Evolutionary conservation across 2,797 vertebrate genomes (phyloP), one percentile per base, ranked within the genome.

Genomic region (Picus viridis): DNA sequence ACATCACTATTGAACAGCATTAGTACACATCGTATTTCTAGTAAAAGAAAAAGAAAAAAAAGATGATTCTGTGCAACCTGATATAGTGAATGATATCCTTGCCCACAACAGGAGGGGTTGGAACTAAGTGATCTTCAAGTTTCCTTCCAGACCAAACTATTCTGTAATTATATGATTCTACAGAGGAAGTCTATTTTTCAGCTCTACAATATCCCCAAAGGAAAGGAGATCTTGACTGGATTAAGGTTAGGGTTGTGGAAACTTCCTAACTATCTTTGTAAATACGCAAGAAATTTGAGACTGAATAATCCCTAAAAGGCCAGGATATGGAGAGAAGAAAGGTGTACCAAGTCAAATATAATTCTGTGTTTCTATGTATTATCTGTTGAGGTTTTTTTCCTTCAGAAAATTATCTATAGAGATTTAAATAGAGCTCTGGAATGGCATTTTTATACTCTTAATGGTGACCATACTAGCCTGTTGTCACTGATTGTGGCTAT

Each of bases 1-100:
- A 16, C 17, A 62, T 73, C 51, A 26, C 8, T 26, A 13, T 43
- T 72, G 18, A 65, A 30, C 16, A 62, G 5, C 74, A 26, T 51
- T 54, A 49, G 20, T 26, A 54, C 32, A 39, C 7, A 36, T 12
- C 53, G 2, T 58, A 53, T 41, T 78, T 83, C 39, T 83, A 5
- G 59, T 77, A 41, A 81, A 87, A 73, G 41, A 77, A 87, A 81
- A 87, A 73, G 36, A 77, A 87, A 87, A 22, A 57, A 63, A 14
- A 71, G 12, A 32, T 43, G n/a, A 63, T 74, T 63, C 5, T 72
- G 41, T 68, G 26, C 34, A 61, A 68, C 22, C 8, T 34, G 17
- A 49, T 57, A 9, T 65, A 27, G 22, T 47, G 16, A 15, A 72
- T 71, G 16, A 7, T 36, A 2, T 36, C 32, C 20, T 18, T 84